phyloP scores from a whole-genome alignment of 2,113 vertebrate species.

The Carassius gibelio region DNA sequence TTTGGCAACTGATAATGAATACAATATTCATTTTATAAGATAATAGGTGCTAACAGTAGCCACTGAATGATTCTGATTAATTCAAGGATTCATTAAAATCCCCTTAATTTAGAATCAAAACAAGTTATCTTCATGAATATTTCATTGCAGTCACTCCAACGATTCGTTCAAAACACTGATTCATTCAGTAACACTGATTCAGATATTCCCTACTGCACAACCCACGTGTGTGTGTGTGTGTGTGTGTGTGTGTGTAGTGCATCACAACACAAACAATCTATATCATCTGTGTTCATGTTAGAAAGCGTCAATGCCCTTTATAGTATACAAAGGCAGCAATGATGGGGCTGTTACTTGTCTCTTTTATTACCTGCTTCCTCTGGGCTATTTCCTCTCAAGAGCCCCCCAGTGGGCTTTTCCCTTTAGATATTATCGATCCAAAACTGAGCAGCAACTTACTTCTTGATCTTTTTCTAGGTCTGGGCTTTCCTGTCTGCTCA shows the following conservation, averaged over 20 bases:
- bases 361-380: slow-evolving; percentile 35
- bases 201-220: too few species aligned
- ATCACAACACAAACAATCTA: not conserved
- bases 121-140: too few species aligned
- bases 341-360: slow-evolving; percentile 1
- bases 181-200: too few species aligned
- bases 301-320: not conserved
- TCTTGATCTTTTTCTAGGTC: slow-evolving; percentile 24
- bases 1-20: too few species aligned
- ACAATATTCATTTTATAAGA: too few species aligned
- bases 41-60: too few species aligned
- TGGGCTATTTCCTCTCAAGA: slow-evolving; percentile 49
- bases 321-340: not conserved
- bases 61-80: too few species aligned
- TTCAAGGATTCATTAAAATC: too few species aligned
- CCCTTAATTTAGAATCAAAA: too few species aligned
- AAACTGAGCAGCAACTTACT: slow-evolving; percentile 41
- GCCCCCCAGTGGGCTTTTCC: slow-evolving; percentile 39
- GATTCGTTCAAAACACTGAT: too few species aligned
- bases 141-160: too few species aligned
- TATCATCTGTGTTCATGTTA: not conserved
- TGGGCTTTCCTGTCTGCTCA: slow-evolving; percentile 40
- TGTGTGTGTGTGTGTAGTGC: not conserved
- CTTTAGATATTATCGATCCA: slow-evolving; percentile 47
- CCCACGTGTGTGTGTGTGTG: not conserved